Evolutionary conservation across 1,140 invertebrate species (phyloP).

Genomic region (Drosophila nannoptera): DNA sequence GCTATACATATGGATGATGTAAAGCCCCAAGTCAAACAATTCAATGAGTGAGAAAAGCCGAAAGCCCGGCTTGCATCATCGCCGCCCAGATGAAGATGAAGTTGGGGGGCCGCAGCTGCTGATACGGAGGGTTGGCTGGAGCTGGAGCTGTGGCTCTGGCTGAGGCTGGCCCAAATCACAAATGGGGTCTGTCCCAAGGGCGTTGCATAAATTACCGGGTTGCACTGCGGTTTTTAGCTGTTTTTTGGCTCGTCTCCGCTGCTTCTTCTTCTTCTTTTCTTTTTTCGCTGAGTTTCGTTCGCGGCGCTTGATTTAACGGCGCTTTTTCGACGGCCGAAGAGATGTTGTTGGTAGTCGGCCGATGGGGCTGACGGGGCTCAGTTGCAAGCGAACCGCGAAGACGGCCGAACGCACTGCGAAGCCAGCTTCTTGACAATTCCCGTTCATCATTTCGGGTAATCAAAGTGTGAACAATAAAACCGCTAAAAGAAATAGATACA

Average conservation of each 20-base stretch:
- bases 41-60: constrained; percentile 44
- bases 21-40: constrained; percentile 28
- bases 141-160: neutral
- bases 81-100: neutral
- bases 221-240: constrained; percentile 22
- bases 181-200: constrained; percentile 57
- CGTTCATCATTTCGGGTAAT: constrained; percentile 7
- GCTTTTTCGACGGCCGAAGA: constrained; percentile 13
- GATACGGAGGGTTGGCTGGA: neutral
- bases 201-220: constrained; percentile 70
- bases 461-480: constrained; percentile 16
- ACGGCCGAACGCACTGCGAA: constrained; percentile 1
- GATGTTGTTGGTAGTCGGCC: constrained; percentile 31
- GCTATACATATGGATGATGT: constrained; percentile 14
- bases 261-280: constrained; percentile 2
- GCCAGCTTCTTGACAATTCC: neutral
- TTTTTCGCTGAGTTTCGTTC: constrained; percentile 7
- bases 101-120: neutral
- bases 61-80: constrained; percentile 37
- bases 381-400: constrained; percentile 64
- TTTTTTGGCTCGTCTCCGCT: constrained; percentile 2
- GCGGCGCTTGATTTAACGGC: constrained; percentile 37
- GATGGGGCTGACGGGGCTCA: too few relatives aligned
- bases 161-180: constrained; percentile 40
- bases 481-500: neutral